These are phyloP conservation scores for Drosophila tsacasi DNA, from an alignment of 1,140 invertebrate genomes.

Conservation along the genomic window DNA sequence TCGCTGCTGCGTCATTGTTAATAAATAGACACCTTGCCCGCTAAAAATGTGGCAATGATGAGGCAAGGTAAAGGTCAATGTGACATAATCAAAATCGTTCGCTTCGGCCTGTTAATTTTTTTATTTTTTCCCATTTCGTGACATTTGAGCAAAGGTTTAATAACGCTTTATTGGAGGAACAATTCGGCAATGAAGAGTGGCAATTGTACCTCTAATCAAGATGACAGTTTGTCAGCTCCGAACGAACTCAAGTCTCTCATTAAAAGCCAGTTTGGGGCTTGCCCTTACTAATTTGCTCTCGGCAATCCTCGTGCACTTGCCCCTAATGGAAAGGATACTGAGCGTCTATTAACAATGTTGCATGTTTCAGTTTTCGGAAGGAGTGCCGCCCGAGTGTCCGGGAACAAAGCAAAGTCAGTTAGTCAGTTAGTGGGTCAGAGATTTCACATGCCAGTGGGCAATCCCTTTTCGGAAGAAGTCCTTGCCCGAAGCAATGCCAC, in stretches of 20 bases:
- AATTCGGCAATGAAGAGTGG: conserved; percentile 8
- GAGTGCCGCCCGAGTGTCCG: conserved; percentile 1
- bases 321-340: conserved; percentile 15
- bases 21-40: conserved; percentile 56
- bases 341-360: conserved; percentile 22
- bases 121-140: conserved; percentile 5
- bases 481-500: not conserved
- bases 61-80: conserved; percentile 46
- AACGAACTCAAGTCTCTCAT: conserved; percentile 6
- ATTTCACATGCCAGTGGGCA: conserved; percentile 35
- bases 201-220: conserved; percentile 8
- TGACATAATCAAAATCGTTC: conserved; percentile 25
- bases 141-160: conserved; percentile 10
- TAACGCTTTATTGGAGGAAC: conserved; percentile 5
- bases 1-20: conserved; percentile 64
- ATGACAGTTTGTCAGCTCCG: not conserved
- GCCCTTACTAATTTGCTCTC: conserved; percentile 2
- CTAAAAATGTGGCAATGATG: conserved; percentile 25
- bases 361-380: conserved; percentile 6
- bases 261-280: conserved; percentile 9
- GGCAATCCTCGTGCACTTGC: conserved; percentile 1
- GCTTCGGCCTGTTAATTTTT: conserved; percentile 8
- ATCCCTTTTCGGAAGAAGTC: conserved; percentile 15
- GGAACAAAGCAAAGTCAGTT: conserved; percentile 33
- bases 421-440: conserved; percentile 30